Evolutionary conservation across 2,888 invertebrate genomes (phyloP), one percentile per base, ranked within the genome.

Genomic region (Monopis laevigella): DNA sequence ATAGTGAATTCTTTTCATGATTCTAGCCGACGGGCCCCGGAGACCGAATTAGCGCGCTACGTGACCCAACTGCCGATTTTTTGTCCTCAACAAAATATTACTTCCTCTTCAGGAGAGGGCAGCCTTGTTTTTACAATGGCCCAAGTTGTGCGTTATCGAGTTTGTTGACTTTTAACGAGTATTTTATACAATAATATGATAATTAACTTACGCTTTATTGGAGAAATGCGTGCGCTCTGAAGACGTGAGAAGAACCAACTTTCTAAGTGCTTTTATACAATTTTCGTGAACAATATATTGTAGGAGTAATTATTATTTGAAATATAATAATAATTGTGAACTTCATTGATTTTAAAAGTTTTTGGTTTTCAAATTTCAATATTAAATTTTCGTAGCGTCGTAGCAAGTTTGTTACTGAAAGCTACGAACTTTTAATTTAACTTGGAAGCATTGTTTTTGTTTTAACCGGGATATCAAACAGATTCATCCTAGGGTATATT

Each of bases 111-210:
- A 26, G 38, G 24, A 43, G 44, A 42, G 42, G 45, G 51, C 61
- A 59, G 63, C 56, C 60, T 57, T 63, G 65, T 68, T 71, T 70
- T 67, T 71, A 65, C 64, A 66, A 65, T 56, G 62, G 46, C 50
- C 55, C 52, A 59, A 67, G 55, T 65, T 65, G 57, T 65, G 62
- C 65, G 59, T 64, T 70, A 72, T 73, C 68, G 70, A 72, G 64
- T 69, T 66, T 56, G 63, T 62, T 54, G 65, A 68, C 62, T 70
- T 70, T 66, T 69, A 74, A 75, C 66, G 68, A 62, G 62, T 56
- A 67, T 70, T 75, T 75, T 75, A 75, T 73, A 66, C 73, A 67
- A 66, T 62, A 67, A 64, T 70, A 74, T 71, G 72, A 67, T 75
- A 75, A 75, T 75, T 71, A 70, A 42, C 62, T 34, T 34, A 34